These are phyloP conservation scores for Leucopsar rothschildi DNA, from an alignment of 2,113 vertebrate species.

Conservation along the genomic window DNA sequence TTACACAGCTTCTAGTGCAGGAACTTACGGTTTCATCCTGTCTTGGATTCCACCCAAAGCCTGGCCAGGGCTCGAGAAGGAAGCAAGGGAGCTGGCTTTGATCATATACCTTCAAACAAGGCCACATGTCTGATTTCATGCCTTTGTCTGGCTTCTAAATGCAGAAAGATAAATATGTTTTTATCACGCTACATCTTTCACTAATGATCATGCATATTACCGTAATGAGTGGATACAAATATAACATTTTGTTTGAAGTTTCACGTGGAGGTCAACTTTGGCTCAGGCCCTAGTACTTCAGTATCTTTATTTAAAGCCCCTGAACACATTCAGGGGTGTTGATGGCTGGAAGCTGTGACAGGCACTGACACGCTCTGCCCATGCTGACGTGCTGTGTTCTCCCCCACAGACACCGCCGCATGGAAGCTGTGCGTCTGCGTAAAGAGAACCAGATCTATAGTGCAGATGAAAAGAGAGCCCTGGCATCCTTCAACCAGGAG, in stretches of 20 bases:
- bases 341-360: accelerated
- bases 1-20: neutral
- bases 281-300: neutral
- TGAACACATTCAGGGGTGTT: neutral
- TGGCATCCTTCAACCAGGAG: slow-evolving; percentile 97
- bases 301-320: neutral
- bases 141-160: neutral
- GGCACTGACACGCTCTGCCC: neutral
- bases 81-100: neutral
- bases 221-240: neutral
- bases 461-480: slow-evolving; percentile 92
- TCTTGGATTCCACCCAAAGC: neutral
- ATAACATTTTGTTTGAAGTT: neutral
- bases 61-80: neutral
- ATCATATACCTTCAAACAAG: neutral
- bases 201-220: neutral
- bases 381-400: neutral
- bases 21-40: neutral
- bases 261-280: neutral
- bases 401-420: slow-evolving; percentile 86
- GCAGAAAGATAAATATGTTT: neutral
- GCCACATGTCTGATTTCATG: neutral
- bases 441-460: slow-evolving; percentile 99
- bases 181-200: neutral
- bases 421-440: slow-evolving; percentile 97